Percentiles rank a stretch among this genome's conserved stretches.
Conservation (phyloP, 2,888 invertebrate species). For the Hydrotaea cyrtoneurina region DNA sequence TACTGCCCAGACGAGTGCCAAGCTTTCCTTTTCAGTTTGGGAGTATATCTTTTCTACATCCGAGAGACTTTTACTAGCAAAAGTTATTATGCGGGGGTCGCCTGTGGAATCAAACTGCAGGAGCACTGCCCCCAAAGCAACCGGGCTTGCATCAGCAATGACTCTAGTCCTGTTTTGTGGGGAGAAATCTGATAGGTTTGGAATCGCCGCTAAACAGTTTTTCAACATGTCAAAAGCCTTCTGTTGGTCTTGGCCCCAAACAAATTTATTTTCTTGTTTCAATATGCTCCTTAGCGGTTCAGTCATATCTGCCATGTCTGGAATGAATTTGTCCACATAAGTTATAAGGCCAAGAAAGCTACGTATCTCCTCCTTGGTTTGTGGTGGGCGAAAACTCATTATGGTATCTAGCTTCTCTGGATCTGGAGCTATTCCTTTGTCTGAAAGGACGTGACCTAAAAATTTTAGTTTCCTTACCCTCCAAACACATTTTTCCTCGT, state of each 20-base stretch:
- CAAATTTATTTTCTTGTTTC: slow-evolving; percentile 64
- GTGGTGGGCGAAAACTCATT: slow-evolving; percentile 68
- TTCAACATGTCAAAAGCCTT: slow-evolving; percentile 39
- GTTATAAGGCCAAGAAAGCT: slow-evolving; percentile 71
- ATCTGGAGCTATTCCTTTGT: slow-evolving; percentile 68
- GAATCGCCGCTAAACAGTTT: not conserved
- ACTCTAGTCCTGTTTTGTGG: slow-evolving; percentile 71
- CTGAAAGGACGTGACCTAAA: slow-evolving; percentile 71
- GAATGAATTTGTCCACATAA: slow-evolving; percentile 49
- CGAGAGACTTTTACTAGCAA: slow-evolving; percentile 44
- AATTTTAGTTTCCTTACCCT: slow-evolving; percentile 66
- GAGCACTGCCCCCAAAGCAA: too few species aligned
- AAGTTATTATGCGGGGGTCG: not conserved
- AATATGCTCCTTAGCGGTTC: too few species aligned
- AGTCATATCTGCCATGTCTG: too few species aligned
- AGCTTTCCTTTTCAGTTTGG: slow-evolving; percentile 61
- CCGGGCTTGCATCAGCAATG: slow-evolving; percentile 76
- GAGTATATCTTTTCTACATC: slow-evolving; percentile 71
- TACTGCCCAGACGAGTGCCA: too few species aligned
- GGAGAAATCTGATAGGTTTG: too few species aligned
- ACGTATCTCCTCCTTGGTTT: slow-evolving; percentile 70
- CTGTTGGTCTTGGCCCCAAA: too few species aligned
- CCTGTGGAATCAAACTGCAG: not conserved
- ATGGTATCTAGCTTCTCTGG: slow-evolving; percentile 68
- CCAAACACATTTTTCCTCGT: slow-evolving; percentile 71